Base-by-base conservation (phyloP, 1,140 invertebrate species). In the Papilio polytes region DNA sequence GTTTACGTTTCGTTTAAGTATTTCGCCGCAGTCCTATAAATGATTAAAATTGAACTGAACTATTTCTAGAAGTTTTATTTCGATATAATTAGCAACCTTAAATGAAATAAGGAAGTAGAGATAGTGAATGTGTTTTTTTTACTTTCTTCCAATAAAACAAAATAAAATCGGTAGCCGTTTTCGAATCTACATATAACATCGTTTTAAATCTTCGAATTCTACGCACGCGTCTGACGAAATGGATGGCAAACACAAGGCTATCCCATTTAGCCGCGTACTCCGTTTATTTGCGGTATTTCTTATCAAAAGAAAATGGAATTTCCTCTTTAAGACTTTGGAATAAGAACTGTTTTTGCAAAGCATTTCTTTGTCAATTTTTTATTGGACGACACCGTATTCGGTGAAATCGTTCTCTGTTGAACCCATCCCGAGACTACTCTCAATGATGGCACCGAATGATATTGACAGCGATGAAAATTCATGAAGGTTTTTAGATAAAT, bases 181-280 rank as follows among this genome's bases (percentile, higher is more conserved):
- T 1, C 15, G 36, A 66, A 78, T 66, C 53, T 66, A 36, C 53
- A 78, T 78, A 78, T 78, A 78, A 78, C 77, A 66, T 78, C 77
- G 46, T 63, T 78, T 66, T 78, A 78, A 78, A 78, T 78, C 77
- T 78, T 66, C 77, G 56, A 78, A 78, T 78, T 78, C 77, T 22
- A 78, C 77, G 77, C 77, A 78, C 77, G 77, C 53, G 46, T 78
- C 59, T 78, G 36, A 46, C 56, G 77, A 66, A 78, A 78, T 66
- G 77, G 77, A 78, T 78, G 31, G 77, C 77, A 66, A 78, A 78
- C 56, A 78, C 56, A 78, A 78, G 77, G 77, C 77, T 78, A 78
- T 78, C 53, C 56, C 77, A 78, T 78, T 78, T 78, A 78, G 59
- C 36, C 26, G 31, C 31, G 56, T 66, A 22, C 56, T 78, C 44